phyloP scores from a whole-genome alignment of 1,140 invertebrate species.

The Andrena cerasifolii region DNA sequence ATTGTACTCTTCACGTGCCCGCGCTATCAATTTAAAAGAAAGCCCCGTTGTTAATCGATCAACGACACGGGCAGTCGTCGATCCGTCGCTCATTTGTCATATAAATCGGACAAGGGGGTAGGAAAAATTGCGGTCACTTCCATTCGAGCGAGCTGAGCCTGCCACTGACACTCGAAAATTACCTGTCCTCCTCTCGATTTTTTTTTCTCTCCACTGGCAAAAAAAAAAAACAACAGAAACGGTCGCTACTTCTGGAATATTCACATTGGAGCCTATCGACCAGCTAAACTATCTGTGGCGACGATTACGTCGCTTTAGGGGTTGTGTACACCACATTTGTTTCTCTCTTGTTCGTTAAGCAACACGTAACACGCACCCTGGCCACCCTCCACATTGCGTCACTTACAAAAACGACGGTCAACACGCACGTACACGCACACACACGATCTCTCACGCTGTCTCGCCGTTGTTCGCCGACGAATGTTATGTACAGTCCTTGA shows the following conservation, averaged over 20 bases:
- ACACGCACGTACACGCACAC: background rate
- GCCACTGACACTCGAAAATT: background rate
- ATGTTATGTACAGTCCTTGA: conserved; percentile 64
- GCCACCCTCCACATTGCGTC: conserved; percentile 1
- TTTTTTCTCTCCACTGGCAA: too few relatives aligned
- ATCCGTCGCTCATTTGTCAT: too few relatives aligned
- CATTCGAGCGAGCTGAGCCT: conserved; percentile 1
- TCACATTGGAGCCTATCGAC: background rate
- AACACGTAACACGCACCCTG: conserved; percentile 27
- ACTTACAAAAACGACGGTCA: conserved; percentile 42
- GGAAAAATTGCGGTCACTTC: background rate
- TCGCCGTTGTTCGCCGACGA: conserved; percentile 5
- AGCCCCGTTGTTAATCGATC: too few relatives aligned
- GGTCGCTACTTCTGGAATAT: background rate
- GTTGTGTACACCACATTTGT: conserved; percentile 16
- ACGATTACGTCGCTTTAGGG: background rate
- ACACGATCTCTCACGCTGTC: background rate
- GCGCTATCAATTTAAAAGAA: too few relatives aligned
- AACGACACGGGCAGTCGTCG: background rate
- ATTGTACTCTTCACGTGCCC: background rate
- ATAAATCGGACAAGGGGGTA: too few relatives aligned
- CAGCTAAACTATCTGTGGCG: background rate
- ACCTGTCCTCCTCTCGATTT: too few relatives aligned
- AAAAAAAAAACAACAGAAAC: too few relatives aligned
- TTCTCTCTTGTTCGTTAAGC: too few relatives aligned